Evolutionary conservation across 1,140 invertebrate genomes (phyloP).

Genomic region (Cyphomyrmex costatus): DNA sequence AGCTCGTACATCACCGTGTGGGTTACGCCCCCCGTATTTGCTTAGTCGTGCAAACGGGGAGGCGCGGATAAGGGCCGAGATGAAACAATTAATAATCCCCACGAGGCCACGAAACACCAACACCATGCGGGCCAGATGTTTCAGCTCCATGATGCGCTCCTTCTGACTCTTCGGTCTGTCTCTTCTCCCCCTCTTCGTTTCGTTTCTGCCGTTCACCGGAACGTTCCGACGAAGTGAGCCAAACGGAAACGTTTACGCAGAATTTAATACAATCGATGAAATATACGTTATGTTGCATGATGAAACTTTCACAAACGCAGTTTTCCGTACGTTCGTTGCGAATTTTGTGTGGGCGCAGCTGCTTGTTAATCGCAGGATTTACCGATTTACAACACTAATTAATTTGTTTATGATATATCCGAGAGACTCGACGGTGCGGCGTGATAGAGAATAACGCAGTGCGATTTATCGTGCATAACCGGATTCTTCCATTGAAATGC

Average conservation of each 20-base stretch:
- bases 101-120: constrained; percentile 75
- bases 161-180: constrained; percentile 37
- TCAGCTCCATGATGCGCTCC: constrained; percentile 54
- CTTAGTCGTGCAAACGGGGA: constrained; percentile 84
- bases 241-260: constrained; percentile 20
- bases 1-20: constrained; percentile 85
- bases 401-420: constrained; percentile 20
- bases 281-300: not conserved
- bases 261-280: constrained; percentile 34
- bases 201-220: constrained; percentile 49
- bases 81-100: constrained; percentile 86
- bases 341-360: constrained; percentile 15
- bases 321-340: constrained; percentile 3
- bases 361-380: not conserved
- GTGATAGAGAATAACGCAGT: not conserved
- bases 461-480: constrained; percentile 10
- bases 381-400: constrained; percentile 18
- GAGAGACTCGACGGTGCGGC: not conserved
- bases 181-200: not conserved
- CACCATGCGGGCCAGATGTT: constrained; percentile 76
- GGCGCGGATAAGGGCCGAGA: constrained; percentile 84
- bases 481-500: not conserved
- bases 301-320: constrained; percentile 34
- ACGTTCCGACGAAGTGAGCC: not conserved
- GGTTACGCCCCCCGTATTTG: constrained; percentile 86